Evolutionary conservation across 2,888 invertebrate genomes (phyloP).

Genomic region (Liopterus haemorrhoidalis): DNA sequence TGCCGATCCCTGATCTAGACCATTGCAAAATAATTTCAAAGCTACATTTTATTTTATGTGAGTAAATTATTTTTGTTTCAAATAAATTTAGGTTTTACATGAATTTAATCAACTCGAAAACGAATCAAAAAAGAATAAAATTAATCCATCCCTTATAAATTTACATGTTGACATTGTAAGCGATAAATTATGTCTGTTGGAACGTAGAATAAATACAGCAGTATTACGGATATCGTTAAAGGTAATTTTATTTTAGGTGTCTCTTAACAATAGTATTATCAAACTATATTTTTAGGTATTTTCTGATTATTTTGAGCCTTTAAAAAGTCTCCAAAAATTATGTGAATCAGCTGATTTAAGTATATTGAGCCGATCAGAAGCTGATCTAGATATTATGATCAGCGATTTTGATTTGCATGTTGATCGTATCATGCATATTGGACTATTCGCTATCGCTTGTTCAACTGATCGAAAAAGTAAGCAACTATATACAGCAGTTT

Average conservation of each 20-base stretch:
- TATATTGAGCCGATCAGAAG: conserved; percentile 34
- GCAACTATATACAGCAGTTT: conserved; percentile 5
- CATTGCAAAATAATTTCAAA: too few species aligned
- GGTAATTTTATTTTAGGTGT: conserved; percentile 31
- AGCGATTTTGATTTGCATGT: conserved; percentile 62
- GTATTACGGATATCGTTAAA: conserved; percentile 54
- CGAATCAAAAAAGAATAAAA: conserved; percentile 46
- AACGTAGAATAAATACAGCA: conserved; percentile 61
- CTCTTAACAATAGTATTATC: conserved; percentile 5
- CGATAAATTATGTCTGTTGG: conserved; percentile 57
- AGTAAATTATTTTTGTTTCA: too few species aligned
- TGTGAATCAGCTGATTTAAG: conserved; percentile 31
- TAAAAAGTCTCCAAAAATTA: conserved; percentile 36
- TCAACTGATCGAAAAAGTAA: conserved; percentile 47
- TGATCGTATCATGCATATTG: conserved; percentile 63
- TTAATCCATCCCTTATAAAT: conserved; percentile 51
- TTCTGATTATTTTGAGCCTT: conserved; percentile 36
- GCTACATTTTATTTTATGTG: too few species aligned
- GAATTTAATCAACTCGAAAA: conserved; percentile 48
- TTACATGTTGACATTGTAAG: conserved; percentile 55
- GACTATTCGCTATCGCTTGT: conserved; percentile 62
- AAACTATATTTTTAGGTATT: conserved; percentile 33
- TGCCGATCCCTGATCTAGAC: too few species aligned
- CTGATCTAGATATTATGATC: conserved; percentile 50
- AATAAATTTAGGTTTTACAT: conserved; percentile 47